These are phyloP conservation scores for Cephalopholis sonnerati DNA, from an alignment of 2,113 vertebrate genomes.

Conservation along the genomic window DNA sequence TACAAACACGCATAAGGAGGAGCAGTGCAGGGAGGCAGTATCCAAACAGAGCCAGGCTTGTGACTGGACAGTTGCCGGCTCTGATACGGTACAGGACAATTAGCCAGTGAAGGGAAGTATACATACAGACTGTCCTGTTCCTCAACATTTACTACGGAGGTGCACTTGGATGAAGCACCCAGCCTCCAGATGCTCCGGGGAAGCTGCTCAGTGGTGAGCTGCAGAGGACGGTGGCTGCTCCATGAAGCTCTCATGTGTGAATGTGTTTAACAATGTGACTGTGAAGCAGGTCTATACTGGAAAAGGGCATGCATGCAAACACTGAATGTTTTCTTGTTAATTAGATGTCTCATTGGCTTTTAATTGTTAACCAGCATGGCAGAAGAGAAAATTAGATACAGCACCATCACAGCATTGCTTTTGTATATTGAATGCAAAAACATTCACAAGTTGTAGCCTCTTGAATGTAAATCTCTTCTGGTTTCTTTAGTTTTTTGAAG, in stretches of 20 bases:
- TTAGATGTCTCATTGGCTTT: conserved; percentile 58
- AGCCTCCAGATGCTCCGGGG: not conserved
- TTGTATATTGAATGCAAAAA: not conserved
- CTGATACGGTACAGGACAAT: conserved; percentile 20
- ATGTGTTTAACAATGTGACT: conserved; percentile 46
- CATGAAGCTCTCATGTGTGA: conserved; percentile 27
- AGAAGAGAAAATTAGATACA: not conserved
- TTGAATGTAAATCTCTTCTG: not conserved
- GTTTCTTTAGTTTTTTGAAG: not conserved
- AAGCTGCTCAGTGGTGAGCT: conserved; percentile 25
- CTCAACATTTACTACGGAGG: not conserved
- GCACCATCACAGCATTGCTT: not conserved
- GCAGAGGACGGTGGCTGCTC: conserved; percentile 3
- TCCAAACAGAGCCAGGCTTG: conserved; percentile 29
- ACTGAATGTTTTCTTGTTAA: conserved; percentile 39
- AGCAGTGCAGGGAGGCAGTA: conserved; percentile 9
- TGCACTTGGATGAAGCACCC: conserved; percentile 17
- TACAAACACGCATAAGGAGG: conserved; percentile 38
- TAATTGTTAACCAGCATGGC: conserved; percentile 2
- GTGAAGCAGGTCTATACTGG: conserved; percentile 68
- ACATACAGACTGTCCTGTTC: not conserved
- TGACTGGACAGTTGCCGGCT: conserved; percentile 11
- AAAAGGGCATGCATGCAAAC: conserved; percentile 47
- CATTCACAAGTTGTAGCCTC: not conserved
- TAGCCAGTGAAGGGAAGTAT: conserved; percentile 6